These are phyloP conservation scores for Pogonocichla stellata DNA, from an alignment of 2,113 vertebrate species.

Conservation along the genomic window DNA sequence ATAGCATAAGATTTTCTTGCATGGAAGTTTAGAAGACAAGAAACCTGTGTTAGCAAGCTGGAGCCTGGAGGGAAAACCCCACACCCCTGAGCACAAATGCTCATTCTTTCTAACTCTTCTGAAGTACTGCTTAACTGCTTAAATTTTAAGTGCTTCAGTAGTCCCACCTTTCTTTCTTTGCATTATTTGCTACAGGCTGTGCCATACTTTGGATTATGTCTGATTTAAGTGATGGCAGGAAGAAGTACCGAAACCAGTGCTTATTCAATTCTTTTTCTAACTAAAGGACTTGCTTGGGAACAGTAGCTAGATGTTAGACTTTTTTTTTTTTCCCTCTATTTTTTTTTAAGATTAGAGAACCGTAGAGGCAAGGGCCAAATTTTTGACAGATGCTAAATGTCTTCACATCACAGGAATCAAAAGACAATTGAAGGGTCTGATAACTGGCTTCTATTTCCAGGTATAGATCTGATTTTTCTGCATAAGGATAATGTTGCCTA, in stretches of 20 bases:
- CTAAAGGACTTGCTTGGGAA: not conserved
- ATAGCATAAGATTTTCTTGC: not conserved
- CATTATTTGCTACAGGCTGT: not conserved
- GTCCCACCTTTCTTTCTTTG: not conserved
- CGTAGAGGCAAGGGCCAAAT: not conserved
- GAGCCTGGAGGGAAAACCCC: not conserved
- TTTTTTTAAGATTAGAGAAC: not conserved
- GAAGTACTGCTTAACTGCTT: not conserved
- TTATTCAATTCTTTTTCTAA: not conserved
- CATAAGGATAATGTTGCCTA: not conserved
- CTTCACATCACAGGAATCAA: not conserved
- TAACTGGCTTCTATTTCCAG: not conserved
- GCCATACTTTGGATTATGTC: not conserved
- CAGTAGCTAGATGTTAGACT: not conserved
- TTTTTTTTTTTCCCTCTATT: not conserved
- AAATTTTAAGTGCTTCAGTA: not conserved
- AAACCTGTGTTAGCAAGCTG: not conserved
- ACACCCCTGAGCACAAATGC: not conserved
- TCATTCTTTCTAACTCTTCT: not conserved
- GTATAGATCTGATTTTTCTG: not conserved
- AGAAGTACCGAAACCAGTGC: not conserved
- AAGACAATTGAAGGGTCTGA: not conserved
- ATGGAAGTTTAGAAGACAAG: not conserved
- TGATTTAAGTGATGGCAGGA: not conserved
- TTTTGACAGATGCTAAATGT: not conserved